A percentile compares a stretch with the other conserved stretches of the same genome.
Conservation (phyloP, 2,888 invertebrate species). For the Tenthredo amoena region DNA sequence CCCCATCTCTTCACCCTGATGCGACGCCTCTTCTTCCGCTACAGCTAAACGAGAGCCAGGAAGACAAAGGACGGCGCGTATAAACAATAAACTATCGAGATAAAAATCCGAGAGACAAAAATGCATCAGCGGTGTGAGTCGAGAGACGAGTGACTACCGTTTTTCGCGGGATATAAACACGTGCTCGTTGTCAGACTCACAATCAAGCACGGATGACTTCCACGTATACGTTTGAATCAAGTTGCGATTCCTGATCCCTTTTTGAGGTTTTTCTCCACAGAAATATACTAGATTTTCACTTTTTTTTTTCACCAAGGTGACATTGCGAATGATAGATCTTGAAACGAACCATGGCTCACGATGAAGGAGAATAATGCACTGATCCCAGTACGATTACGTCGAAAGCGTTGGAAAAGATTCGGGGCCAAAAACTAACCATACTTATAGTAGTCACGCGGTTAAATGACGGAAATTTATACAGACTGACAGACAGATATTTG, state of each 20-base stretch:
- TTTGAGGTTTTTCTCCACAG: background rate
- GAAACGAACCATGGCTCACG: background rate
- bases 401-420: background rate
- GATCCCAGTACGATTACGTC: background rate
- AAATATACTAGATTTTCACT: background rate
- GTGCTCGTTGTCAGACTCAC: background rate
- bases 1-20: slow-evolving; percentile 11
- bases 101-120: slow-evolving; percentile 12
- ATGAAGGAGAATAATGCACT: background rate
- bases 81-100: slow-evolving; percentile 41
- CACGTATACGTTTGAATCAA: background rate
- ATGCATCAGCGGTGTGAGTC: background rate
- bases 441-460: background rate
- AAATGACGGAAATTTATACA: background rate
- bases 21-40: slow-evolving; percentile 30
- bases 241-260: background rate
- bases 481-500: background rate
- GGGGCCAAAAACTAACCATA: background rate
- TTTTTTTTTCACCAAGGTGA: background rate
- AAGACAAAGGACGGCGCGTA: slow-evolving; percentile 22
- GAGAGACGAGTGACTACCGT: background rate
- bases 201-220: slow-evolving; percentile 4
- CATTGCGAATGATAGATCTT: background rate
- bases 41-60: slow-evolving; percentile 22
- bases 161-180: background rate